A percentile compares a stretch with the other conserved stretches of the same genome.
phyloP scores from a whole-genome alignment of 2,888 invertebrate species.

The Polymixis lichenea region DNA sequence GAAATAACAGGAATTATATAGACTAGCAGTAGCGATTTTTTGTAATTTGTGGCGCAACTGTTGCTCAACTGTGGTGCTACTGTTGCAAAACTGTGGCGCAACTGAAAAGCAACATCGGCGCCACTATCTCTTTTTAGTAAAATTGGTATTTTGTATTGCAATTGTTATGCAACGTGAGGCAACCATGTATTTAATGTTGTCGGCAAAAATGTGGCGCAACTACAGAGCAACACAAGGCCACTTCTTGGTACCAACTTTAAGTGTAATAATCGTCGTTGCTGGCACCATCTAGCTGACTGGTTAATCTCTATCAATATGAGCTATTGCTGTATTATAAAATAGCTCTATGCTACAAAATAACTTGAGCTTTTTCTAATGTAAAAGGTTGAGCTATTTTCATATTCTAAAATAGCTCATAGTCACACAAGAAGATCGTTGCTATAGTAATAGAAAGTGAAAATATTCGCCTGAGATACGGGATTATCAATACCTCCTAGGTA shows the following conservation, averaged over 20 bases:
- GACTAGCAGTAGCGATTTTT: slow-evolving; percentile 30
- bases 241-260: slow-evolving; percentile 1
- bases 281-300: not conserved
- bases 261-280: not conserved
- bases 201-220: not conserved
- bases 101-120: not conserved
- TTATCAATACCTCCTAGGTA: slow-evolving; percentile 33
- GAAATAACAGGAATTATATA: slow-evolving; percentile 35
- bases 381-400: not conserved
- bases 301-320: not conserved
- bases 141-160: not conserved
- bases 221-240: not conserved
- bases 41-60: slow-evolving; percentile 11
- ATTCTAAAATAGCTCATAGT: not conserved
- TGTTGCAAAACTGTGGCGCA: not conserved
- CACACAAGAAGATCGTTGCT: not conserved
- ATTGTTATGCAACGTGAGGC: not conserved
- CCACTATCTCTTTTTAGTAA: not conserved
- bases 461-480: slow-evolving; percentile 14
- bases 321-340: not conserved
- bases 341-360: not conserved
- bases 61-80: not conserved
- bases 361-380: no score
- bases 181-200: not conserved
- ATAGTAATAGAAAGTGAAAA: not conserved